Evolutionary conservation across 2,888 invertebrate genomes (phyloP).

Genomic region (Alviniconcha strummeri): DNA sequence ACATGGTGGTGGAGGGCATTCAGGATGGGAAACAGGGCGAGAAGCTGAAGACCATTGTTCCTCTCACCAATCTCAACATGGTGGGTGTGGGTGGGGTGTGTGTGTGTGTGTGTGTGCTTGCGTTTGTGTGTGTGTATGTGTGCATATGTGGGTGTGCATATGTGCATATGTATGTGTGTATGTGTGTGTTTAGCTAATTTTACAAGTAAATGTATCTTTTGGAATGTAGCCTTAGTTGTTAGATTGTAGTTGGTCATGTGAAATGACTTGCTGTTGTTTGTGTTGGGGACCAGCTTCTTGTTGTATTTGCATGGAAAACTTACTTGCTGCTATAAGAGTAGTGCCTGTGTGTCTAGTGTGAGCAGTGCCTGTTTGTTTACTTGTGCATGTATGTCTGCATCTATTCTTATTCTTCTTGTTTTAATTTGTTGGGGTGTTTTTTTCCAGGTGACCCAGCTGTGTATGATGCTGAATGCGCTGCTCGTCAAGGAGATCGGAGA

Average conservation of each 20-base stretch:
- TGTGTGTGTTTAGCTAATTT: neutral
- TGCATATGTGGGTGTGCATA: neutral
- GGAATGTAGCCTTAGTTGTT: no score
- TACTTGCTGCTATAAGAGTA: no score
- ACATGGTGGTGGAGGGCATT: constrained; percentile 83
- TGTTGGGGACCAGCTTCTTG: no score
- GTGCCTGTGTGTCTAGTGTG: no score
- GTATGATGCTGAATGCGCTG: constrained; percentile 86
- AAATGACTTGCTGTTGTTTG: neutral
- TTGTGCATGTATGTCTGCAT: no score
- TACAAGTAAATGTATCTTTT: neutral
- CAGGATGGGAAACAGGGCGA: constrained; percentile 79
- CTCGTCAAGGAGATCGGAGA: constrained; percentile 68
- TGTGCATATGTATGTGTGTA: neutral
- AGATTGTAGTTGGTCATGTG: neutral
- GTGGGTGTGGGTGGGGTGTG: constrained; percentile 71
- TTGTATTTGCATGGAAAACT: no score
- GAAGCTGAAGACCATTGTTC: constrained; percentile 87
- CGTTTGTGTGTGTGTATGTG: no score
- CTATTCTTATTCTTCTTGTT: no score
- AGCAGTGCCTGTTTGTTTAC: no score
- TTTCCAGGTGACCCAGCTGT: constrained; percentile 84
- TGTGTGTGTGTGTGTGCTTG: no score
- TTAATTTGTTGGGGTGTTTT: no score
- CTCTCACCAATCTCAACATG: constrained; percentile 90